These are phyloP conservation scores for Hyposoter didymator DNA, from an alignment of 2,888 invertebrate species.

Conservation along the genomic window DNA sequence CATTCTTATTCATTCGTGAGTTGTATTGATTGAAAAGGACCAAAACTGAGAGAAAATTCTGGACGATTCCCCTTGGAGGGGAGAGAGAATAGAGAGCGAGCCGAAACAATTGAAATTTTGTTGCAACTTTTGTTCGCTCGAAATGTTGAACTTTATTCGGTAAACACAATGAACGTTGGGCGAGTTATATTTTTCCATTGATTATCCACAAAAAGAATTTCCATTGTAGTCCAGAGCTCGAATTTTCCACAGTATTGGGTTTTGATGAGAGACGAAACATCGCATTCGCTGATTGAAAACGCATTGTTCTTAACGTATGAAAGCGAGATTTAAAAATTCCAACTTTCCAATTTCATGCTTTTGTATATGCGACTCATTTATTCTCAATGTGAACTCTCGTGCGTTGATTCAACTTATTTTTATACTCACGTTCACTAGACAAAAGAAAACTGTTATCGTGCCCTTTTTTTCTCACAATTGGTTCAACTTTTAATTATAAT, in stretches of 20 bases:
- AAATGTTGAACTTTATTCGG: background rate
- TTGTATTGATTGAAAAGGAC: background rate
- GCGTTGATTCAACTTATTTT: background rate
- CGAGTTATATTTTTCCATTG: background rate
- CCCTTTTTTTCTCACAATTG: background rate
- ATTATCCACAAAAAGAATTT: background rate
- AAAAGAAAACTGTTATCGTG: background rate
- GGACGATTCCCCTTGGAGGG: background rate
- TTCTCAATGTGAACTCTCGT: background rate
- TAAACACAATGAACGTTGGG: background rate
- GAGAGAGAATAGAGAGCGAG: background rate
- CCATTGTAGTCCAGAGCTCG: background rate
- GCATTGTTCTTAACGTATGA: background rate
- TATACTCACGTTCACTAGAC: background rate
- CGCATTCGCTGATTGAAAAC: background rate
- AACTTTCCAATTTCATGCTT: background rate
- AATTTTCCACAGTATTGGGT: background rate
- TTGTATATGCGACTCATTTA: background rate
- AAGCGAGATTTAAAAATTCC: background rate
- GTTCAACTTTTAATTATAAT: background rate
- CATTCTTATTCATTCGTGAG: constrained; percentile 2
- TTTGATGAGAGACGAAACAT: background rate
- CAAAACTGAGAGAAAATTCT: background rate
- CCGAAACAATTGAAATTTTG: background rate
- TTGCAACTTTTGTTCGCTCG: constrained; percentile 5